Conservation (phyloP, 1,140 invertebrate species). For the Trigoniulus corallinus region DNA sequence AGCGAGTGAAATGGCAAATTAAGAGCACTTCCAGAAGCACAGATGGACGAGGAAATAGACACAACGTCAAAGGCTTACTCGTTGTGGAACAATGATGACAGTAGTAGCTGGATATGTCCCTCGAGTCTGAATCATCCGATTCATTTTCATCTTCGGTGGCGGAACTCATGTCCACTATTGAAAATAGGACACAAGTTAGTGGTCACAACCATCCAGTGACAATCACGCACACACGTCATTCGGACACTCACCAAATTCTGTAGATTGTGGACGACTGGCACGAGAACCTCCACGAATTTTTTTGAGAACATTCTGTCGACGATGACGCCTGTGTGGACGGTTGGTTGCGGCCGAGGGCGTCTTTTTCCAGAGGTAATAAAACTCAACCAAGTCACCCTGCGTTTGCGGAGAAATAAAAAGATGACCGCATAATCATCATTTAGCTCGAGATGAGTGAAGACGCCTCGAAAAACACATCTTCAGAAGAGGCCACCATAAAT, state of each 20-base stretch:
- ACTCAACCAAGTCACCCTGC: constrained; percentile 93
- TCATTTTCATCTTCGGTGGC: constrained; percentile 87
- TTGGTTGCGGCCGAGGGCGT: constrained; percentile 95
- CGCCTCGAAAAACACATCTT: background rate
- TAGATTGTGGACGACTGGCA: constrained; percentile 21
- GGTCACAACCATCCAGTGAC: no score
- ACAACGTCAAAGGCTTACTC: constrained; percentile 31
- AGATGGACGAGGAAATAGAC: no score
- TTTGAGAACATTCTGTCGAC: constrained; percentile 71
- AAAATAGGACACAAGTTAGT: constrained; percentile 5
- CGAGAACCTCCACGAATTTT: constrained; percentile 49
- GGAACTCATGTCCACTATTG: constrained; percentile 50
- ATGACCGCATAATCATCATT: no score
- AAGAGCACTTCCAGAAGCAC: no score
- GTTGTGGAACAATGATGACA: constrained; percentile 44
- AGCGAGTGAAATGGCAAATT: background rate
- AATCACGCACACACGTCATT: no score
- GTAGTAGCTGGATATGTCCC: constrained; percentile 38
- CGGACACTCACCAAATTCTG: constrained; percentile 23
- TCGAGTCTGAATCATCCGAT: constrained; percentile 82
- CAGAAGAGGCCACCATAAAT: no score
- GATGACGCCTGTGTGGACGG: constrained; percentile 64
- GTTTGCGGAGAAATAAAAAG: no score
- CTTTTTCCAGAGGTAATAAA: constrained; percentile 99
- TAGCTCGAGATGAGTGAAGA: no score